Percentiles rank a stretch among this genome's conserved stretches.
phyloP scores from a whole-genome alignment of 2,113 vertebrate species.

The Sinocyclocheilus rhinocerous region DNA sequence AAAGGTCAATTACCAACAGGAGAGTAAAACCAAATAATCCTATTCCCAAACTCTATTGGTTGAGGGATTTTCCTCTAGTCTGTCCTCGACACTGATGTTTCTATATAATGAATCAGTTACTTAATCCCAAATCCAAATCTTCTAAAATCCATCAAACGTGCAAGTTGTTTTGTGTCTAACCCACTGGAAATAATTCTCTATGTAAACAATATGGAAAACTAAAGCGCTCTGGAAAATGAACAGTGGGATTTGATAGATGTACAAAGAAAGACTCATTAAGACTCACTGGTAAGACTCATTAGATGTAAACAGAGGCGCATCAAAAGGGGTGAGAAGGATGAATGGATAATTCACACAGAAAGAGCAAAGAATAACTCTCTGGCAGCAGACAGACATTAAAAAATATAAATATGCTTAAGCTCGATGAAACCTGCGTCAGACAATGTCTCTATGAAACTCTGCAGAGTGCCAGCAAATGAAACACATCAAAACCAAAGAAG shows the following conservation, averaged over 20 bases:
- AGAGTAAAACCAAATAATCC: background rate
- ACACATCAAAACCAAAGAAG: slow-evolving; percentile 16
- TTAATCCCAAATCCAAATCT: slow-evolving; percentile 10
- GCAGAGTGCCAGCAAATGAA: background rate
- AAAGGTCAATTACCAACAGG: background rate
- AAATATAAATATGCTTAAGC: background rate
- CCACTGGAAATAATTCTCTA: slow-evolving; percentile 22
- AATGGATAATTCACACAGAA: background rate
- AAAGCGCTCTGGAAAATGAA: slow-evolving; percentile 13
- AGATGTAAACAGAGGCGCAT: background rate
- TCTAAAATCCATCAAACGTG: background rate
- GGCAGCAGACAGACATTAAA: background rate
- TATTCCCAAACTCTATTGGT: background rate
- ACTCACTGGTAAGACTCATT: background rate
- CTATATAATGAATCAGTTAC: background rate
- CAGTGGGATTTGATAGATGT: background rate
- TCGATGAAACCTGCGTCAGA: background rate
- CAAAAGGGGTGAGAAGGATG: background rate
- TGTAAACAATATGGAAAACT: slow-evolving; percentile 14
- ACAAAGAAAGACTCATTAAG: background rate
- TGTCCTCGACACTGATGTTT: slow-evolving; percentile 9
- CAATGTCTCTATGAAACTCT: background rate
- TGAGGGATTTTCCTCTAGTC: background rate
- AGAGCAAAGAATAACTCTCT: background rate
- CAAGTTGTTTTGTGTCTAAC: background rate